phyloP scores from a whole-genome alignment of 2,113 vertebrate genomes.

The Galemys pyrenaicus region DNA sequence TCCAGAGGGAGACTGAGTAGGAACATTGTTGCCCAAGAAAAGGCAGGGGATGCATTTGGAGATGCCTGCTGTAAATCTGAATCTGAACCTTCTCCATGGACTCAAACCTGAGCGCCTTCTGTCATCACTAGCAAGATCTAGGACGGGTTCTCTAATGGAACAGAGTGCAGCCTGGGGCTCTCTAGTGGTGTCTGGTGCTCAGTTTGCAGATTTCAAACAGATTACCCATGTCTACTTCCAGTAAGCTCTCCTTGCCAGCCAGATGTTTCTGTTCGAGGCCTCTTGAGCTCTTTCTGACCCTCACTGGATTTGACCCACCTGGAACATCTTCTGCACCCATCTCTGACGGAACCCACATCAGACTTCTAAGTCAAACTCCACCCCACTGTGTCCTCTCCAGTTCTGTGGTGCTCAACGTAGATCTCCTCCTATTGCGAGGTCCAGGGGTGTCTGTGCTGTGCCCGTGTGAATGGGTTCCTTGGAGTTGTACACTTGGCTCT shows the following conservation, averaged over 20 bases:
- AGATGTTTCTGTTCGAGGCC: neutral
- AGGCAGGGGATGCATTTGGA: no score
- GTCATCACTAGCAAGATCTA: neutral
- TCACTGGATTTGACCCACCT: neutral
- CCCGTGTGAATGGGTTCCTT: neutral
- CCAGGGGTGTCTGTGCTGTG: neutral
- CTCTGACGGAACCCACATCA: neutral
- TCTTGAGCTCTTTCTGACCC: neutral
- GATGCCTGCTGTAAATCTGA: neutral
- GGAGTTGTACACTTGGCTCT: neutral
- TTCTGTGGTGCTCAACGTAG: neutral
- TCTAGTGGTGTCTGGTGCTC: neutral
- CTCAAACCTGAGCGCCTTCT: neutral
- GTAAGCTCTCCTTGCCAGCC: neutral
- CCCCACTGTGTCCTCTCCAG: neutral
- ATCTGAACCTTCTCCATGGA: neutral
- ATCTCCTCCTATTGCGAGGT: neutral
- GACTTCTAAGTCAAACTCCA: neutral
- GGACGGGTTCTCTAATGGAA: neutral
- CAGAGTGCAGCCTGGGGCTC: neutral
- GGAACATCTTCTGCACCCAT: neutral
- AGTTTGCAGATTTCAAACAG: neutral
- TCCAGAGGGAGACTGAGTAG: neutral
- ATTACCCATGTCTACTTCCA: neutral
- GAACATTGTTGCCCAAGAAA: neutral